Percentiles rank a stretch among this genome's conserved stretches.
Evolutionary conservation across 2,113 vertebrate species (phyloP).

Genomic region (Vicugna pacos): DNA sequence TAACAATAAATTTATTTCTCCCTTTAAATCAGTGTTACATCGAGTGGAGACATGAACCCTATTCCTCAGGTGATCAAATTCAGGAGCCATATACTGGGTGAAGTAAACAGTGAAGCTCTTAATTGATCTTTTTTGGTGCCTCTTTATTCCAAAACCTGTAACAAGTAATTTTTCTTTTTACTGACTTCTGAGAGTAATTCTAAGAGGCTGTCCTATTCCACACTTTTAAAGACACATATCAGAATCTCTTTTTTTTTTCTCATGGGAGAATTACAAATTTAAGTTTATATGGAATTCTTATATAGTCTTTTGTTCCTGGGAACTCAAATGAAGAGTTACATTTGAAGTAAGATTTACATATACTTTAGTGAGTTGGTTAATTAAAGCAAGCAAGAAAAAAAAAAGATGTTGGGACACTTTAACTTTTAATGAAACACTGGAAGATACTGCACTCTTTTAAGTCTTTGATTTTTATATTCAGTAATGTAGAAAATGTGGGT

Average conservation of each 20-base stretch:
- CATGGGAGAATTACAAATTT: neutral
- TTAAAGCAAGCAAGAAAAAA: neutral
- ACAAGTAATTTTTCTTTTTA: conserved; percentile 47
- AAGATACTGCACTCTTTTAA: neutral
- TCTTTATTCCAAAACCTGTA: conserved; percentile 7
- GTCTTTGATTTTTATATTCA: conserved; percentile 38
- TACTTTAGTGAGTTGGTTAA: neutral
- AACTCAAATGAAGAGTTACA: neutral
- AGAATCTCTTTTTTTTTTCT: neutral
- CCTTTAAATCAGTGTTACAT: conserved; percentile 56
- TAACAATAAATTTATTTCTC: conserved; percentile 72
- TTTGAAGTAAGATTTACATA: conserved; percentile 4
- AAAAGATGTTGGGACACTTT: neutral
- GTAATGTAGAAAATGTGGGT: neutral
- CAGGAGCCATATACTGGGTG: neutral
- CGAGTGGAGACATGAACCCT: conserved; percentile 68
- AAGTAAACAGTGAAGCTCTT: neutral
- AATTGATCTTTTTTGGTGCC: conserved; percentile 31
- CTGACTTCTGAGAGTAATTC: conserved; percentile 45
- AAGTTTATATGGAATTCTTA: neutral
- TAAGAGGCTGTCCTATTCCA: neutral
- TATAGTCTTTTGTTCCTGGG: neutral
- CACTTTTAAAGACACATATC: neutral
- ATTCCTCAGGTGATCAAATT: conserved; percentile 44
- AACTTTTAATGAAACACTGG: conserved; percentile 24